Conservation (phyloP, 2,797 vertebrate genomes). For the Streptopelia turtur region DNA sequence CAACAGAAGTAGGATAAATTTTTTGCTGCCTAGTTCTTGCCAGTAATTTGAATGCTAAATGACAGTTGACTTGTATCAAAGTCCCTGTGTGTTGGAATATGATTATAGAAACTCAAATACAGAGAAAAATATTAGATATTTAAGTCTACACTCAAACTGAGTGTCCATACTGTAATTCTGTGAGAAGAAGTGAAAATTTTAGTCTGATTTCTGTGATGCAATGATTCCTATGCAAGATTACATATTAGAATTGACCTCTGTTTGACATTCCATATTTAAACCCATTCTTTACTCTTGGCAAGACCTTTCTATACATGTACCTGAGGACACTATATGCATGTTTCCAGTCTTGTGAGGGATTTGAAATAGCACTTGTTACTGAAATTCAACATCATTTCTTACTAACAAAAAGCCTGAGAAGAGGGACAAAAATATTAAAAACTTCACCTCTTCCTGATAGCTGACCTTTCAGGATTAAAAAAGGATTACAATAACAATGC, state of each 20-base stretch:
- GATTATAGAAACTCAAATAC: background rate
- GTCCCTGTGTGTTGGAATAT: background rate
- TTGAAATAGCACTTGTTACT: background rate
- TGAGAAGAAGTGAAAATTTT: background rate
- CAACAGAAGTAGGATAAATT: background rate
- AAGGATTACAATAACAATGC: constrained; percentile 1
- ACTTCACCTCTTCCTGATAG: background rate
- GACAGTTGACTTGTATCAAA: background rate
- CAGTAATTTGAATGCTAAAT: background rate
- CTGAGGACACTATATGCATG: background rate
- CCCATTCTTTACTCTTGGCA: background rate
- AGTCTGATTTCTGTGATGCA: background rate
- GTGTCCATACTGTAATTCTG: background rate
- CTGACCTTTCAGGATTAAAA: constrained; percentile 39
- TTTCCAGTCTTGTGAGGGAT: background rate
- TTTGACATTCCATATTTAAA: background rate
- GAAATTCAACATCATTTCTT: background rate
- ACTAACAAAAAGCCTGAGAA: background rate
- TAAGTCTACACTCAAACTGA: background rate
- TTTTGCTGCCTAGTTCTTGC: background rate
- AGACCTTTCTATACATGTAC: background rate
- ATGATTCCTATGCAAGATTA: background rate
- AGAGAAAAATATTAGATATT: background rate
- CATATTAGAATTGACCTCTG: background rate
- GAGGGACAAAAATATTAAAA: background rate